phyloP scores from a whole-genome alignment of 35 echinoderm and acorn worm species.

The Apostichopus californicus region DNA sequence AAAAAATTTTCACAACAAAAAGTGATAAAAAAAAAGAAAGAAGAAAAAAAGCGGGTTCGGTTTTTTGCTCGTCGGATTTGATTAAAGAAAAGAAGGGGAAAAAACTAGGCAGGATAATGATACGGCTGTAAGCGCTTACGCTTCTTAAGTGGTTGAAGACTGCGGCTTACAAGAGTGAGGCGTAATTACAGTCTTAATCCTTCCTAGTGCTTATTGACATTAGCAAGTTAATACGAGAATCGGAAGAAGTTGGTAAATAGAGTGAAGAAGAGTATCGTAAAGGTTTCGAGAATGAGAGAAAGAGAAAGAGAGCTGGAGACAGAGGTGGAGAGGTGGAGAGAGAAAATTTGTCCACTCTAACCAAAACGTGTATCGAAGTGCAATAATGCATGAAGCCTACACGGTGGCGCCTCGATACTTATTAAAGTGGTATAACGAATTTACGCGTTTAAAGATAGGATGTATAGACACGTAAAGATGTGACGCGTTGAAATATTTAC shows the following conservation, averaged over 20 bases:
- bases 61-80: not conserved
- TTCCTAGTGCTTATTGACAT: not conserved
- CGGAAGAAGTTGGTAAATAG: conserved; percentile 6
- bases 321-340: not conserved
- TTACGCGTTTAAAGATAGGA: not conserved
- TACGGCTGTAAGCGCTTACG: not conserved
- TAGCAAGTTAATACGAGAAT: conserved; percentile 1
- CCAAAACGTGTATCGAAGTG: not conserved
- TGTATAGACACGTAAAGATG: not conserved
- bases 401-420: not conserved
- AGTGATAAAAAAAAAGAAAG: not conserved
- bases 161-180: not conserved
- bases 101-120: not conserved
- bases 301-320: not conserved
- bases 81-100: not conserved
- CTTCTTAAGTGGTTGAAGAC: not conserved
- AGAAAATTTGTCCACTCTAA: not conserved
- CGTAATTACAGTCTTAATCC: not conserved
- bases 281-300: not conserved
- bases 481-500: no score
- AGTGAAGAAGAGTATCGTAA: not conserved
- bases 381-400: not conserved
- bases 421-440: not conserved
- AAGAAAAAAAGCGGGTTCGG: no score
- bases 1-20: no score